Conservation (phyloP, 1,140 invertebrate species). For the Magallana angulata region DNA sequence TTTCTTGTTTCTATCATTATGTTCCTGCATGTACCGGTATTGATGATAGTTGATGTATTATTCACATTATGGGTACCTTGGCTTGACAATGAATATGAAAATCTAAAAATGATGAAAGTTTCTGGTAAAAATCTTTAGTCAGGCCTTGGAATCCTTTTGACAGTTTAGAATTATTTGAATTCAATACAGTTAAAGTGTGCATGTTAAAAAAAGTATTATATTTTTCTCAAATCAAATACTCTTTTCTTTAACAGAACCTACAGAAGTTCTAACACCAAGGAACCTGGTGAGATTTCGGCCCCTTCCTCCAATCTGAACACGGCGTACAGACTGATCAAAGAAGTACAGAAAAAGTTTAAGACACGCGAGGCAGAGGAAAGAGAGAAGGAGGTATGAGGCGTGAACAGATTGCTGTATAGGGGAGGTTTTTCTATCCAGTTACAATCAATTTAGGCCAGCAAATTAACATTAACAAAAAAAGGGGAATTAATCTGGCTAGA, state of each 20-base stretch:
- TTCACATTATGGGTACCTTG: too few relatives aligned
- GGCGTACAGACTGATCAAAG: slow-evolving; percentile 98
- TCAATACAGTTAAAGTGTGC: background rate
- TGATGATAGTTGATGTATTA: too few relatives aligned
- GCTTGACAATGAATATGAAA: too few relatives aligned
- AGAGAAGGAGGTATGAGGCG: slow-evolving; percentile 89
- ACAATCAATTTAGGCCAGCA: background rate
- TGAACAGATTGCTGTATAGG: background rate
- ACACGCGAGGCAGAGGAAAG: slow-evolving; percentile 98
- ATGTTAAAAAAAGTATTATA: background rate
- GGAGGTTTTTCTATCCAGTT: background rate
- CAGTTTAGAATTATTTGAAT: too few relatives aligned
- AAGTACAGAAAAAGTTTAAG: slow-evolving; percentile 99
- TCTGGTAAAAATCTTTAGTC: too few relatives aligned
- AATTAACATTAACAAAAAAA: background rate
- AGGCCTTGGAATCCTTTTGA: too few relatives aligned
- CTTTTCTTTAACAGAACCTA: slow-evolving; percentile 88
- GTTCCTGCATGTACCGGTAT: too few relatives aligned
- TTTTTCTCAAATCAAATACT: background rate
- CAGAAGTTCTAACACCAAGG: slow-evolving; percentile 97
- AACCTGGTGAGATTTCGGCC: slow-evolving; percentile 96
- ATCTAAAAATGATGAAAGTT: too few relatives aligned
- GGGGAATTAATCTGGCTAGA: too few relatives aligned
- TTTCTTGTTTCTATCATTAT: too few relatives aligned
- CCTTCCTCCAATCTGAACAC: slow-evolving; percentile 98